Conservation (phyloP, 2,113 vertebrate species). For the Hemibagrus wyckioides region DNA sequence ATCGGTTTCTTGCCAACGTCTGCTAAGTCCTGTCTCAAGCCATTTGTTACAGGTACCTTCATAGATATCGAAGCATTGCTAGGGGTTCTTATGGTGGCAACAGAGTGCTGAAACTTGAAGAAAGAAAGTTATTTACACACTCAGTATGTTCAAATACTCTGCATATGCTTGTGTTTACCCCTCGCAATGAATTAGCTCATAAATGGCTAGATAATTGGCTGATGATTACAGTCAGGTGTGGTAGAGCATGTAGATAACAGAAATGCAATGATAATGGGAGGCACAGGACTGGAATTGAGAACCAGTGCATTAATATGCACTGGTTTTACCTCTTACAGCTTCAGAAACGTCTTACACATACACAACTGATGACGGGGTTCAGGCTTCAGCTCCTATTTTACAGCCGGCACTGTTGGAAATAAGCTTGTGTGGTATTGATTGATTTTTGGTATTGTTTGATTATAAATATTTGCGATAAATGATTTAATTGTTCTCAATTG, state of each 20-base stretch:
- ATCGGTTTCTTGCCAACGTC: neutral
- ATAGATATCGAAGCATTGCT: neutral
- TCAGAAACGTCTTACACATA: neutral
- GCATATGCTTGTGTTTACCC: neutral
- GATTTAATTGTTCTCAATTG: neutral
- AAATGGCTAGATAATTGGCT: neutral
- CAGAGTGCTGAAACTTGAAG: neutral
- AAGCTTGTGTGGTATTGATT: neutral
- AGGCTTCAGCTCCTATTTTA: neutral
- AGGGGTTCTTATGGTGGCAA: neutral
- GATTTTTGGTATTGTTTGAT: neutral
- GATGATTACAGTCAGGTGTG: constrained; percentile 1
- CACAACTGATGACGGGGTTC: neutral
- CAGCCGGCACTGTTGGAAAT: neutral
- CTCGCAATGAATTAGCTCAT: neutral
- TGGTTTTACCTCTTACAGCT: neutral
- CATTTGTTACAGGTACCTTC: neutral
- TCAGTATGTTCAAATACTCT: neutral
- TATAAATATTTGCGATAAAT: neutral
- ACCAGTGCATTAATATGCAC: constrained; percentile 5
- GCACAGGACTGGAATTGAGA: neutral
- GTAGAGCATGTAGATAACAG: neutral
- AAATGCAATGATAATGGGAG: neutral
- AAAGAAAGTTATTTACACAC: constrained; percentile 1
- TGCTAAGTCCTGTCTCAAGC: neutral